Conservation (phyloP, 2,797 vertebrate genomes). For the Eulemur mongoz region DNA sequence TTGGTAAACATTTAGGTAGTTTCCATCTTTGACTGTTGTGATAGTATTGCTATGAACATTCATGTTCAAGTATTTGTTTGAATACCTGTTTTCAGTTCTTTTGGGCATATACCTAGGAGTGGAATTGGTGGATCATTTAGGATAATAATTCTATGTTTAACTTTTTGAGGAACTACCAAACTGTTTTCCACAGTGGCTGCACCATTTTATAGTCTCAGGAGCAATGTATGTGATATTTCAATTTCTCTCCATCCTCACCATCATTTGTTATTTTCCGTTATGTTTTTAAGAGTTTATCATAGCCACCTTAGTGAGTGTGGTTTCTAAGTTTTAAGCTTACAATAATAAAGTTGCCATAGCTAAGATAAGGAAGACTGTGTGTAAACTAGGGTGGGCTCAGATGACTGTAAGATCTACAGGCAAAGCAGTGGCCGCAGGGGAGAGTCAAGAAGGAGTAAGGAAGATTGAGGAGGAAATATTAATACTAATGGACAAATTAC, state of each 20-base stretch:
- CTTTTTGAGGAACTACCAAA: background rate
- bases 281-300: background rate
- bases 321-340: background rate
- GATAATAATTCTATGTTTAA: background rate
- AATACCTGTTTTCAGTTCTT: background rate
- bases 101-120: background rate
- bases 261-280: background rate
- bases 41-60: background rate
- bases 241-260: background rate
- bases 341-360: background rate
- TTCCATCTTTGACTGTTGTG: background rate
- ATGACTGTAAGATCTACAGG: accelerated
- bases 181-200: background rate
- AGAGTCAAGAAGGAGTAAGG: background rate
- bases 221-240: background rate
- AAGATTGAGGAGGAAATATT: background rate
- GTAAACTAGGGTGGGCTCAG: background rate
- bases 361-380: background rate
- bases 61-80: background rate
- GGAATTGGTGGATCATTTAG: background rate
- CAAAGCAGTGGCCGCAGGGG: no score
- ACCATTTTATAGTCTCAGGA: background rate
- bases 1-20: no score
- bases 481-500: no score
- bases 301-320: background rate